These are phyloP conservation scores for Cyanoderma ruficeps DNA, from an alignment of 2,113 vertebrate species.

Conservation along the genomic window DNA sequence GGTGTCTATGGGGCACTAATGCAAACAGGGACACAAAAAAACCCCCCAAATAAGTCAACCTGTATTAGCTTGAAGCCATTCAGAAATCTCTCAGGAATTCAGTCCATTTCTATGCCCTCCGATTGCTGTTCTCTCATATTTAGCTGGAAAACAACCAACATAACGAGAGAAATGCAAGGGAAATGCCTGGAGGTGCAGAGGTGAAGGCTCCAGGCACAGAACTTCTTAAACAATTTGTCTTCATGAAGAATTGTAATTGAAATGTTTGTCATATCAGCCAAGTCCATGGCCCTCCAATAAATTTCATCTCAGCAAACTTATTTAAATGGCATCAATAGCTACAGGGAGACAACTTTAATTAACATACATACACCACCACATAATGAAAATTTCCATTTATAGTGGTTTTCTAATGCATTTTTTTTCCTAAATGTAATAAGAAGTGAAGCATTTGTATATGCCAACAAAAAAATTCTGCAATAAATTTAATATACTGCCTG, in stretches of 20 bases:
- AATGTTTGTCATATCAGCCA: background rate
- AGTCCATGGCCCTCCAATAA: background rate
- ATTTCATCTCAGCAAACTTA: background rate
- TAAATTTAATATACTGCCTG: background rate
- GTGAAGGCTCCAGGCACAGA: background rate
- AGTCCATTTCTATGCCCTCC: background rate
- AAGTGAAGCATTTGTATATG: background rate
- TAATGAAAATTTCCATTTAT: slow-evolving; percentile 46
- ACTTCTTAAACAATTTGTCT: background rate
- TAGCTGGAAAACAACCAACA: background rate
- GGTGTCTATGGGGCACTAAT: slow-evolving; percentile 93
- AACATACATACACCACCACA: background rate
- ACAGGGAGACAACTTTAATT: slow-evolving; percentile 12
- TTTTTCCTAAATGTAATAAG: background rate
- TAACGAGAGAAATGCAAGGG: background rate
- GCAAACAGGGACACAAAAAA: background rate
- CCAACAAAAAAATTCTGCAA: background rate
- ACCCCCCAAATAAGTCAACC: no score
- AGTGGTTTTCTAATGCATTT: background rate
- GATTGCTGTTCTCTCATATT: background rate
- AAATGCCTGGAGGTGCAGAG: background rate
- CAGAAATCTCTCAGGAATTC: background rate
- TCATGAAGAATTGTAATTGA: background rate
- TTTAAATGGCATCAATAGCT: background rate
- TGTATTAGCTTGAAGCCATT: background rate